phyloP scores from a whole-genome alignment of 1,140 invertebrate genomes.

The Drosophila kohkoa region DNA sequence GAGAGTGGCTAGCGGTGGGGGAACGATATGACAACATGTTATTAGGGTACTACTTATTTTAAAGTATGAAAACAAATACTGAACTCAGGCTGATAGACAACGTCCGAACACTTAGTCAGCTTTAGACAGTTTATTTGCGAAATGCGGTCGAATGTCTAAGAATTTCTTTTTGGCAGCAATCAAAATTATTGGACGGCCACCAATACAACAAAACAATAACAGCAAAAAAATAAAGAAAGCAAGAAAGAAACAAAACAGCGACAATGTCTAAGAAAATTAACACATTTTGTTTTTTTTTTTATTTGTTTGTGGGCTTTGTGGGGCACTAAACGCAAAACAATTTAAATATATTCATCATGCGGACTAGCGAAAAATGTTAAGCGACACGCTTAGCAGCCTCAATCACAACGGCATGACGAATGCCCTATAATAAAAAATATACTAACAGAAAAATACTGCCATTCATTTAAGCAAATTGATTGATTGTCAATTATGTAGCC shows the following conservation, averaged over 20 bases:
- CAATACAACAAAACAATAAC: slow-evolving; percentile 40
- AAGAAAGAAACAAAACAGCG: slow-evolving; percentile 16
- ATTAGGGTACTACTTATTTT: slow-evolving; percentile 8
- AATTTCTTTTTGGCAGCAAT: slow-evolving; percentile 74
- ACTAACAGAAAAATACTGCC: too few relatives aligned
- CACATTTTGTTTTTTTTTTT: slow-evolving; percentile 55
- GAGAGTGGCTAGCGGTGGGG: not conserved
- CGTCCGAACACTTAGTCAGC: slow-evolving; percentile 51
- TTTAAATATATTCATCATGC: slow-evolving; percentile 64
- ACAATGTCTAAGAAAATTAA: slow-evolving; percentile 70
- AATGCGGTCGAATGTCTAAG: slow-evolving; percentile 69
- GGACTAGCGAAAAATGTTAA: slow-evolving; percentile 23
- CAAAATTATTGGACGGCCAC: slow-evolving; percentile 65
- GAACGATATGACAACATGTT: slow-evolving; percentile 41
- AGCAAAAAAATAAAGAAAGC: not conserved
- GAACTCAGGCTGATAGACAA: slow-evolving; percentile 7
- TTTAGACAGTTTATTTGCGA: slow-evolving; percentile 26
- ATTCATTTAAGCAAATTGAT: not conserved
- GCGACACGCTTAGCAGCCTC: not conserved
- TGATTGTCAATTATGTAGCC: not conserved
- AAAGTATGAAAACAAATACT: not conserved
- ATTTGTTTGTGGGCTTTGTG: slow-evolving; percentile 1
- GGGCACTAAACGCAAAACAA: slow-evolving; percentile 58
- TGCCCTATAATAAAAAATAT: slow-evolving; percentile 12
- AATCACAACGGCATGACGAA: slow-evolving; percentile 15